phyloP scores from a whole-genome alignment of 2,888 invertebrate species.

The Eilema depressum region DNA sequence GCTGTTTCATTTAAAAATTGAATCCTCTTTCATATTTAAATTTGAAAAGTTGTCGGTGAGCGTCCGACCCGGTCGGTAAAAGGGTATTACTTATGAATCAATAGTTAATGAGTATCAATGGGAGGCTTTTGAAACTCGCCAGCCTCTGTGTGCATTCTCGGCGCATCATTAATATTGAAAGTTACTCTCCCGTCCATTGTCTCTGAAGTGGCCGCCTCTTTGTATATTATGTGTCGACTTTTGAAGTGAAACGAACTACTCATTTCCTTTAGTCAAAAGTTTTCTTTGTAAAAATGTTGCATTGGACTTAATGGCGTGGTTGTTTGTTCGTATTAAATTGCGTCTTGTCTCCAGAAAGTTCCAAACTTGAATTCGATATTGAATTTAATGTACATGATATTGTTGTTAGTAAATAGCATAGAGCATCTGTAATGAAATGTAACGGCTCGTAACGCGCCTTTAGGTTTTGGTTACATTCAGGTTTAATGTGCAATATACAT shows the following conservation, averaged over 20 bases:
- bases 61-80: slow-evolving; percentile 72
- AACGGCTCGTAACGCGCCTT: slow-evolving; percentile 34
- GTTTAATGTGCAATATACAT: slow-evolving; percentile 53
- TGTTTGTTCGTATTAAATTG: slow-evolving; percentile 32
- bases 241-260: slow-evolving; percentile 75
- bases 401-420: slow-evolving; percentile 38
- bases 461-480: slow-evolving; percentile 47
- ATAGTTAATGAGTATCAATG: slow-evolving; percentile 86
- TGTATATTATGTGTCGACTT: slow-evolving; percentile 77
- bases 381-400: slow-evolving; percentile 39
- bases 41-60: slow-evolving; percentile 78
- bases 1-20: slow-evolving; percentile 66
- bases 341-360: slow-evolving; percentile 25
- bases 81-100: slow-evolving; percentile 86
- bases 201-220: slow-evolving; percentile 78
- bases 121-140: slow-evolving; percentile 80
- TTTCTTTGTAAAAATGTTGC: slow-evolving; percentile 70
- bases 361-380: slow-evolving; percentile 33
- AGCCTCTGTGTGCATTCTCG: slow-evolving; percentile 80
- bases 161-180: slow-evolving; percentile 86
- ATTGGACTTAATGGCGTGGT: slow-evolving; percentile 48
- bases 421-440: slow-evolving; percentile 37
- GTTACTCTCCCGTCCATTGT: slow-evolving; percentile 80
- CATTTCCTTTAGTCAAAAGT: slow-evolving; percentile 79
- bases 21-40: slow-evolving; percentile 77